phyloP scores from a whole-genome alignment of 2,113 vertebrate species.

The Perca fluviatilis region DNA sequence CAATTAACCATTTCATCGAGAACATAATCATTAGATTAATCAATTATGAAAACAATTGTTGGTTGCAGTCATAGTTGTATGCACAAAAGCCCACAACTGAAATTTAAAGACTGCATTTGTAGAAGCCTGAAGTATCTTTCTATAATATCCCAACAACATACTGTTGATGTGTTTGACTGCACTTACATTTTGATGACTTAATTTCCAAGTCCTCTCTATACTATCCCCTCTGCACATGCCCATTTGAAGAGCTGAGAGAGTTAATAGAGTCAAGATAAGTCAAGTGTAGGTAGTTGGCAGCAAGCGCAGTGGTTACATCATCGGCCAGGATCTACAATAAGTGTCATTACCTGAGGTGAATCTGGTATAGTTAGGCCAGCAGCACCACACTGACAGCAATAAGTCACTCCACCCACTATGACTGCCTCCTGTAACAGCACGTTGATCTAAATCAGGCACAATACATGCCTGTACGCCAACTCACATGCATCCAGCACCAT shows the following conservation, averaged over 20 bases:
- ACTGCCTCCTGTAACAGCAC: background rate
- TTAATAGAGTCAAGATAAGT: slow-evolving; percentile 24
- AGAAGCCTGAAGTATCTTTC: background rate
- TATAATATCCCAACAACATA: background rate
- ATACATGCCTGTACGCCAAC: slow-evolving; percentile 12
- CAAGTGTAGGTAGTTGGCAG: slow-evolving; percentile 38
- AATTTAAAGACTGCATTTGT: background rate
- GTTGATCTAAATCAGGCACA: slow-evolving; percentile 31
- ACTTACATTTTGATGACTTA: slow-evolving; percentile 18
- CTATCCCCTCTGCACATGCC: slow-evolving; percentile 4
- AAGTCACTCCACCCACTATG: slow-evolving; percentile 6
- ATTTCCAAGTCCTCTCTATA: background rate
- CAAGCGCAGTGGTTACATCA: slow-evolving; percentile 45
- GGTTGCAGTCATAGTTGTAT: background rate
- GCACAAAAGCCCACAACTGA: background rate
- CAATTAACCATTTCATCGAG: background rate
- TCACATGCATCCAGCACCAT: background rate
- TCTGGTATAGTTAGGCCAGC: slow-evolving; percentile 6
- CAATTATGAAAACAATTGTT: background rate
- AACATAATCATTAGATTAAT: background rate
- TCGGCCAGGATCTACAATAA: slow-evolving; percentile 23
- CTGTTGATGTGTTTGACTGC: background rate
- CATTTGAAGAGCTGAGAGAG: slow-evolving; percentile 9
- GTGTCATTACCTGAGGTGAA: slow-evolving; percentile 50
- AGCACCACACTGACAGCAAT: slow-evolving; percentile 16